These are phyloP conservation scores for Dolomedes plantarius DNA, from an alignment of 2,888 invertebrate genomes.

Conservation along the genomic window DNA sequence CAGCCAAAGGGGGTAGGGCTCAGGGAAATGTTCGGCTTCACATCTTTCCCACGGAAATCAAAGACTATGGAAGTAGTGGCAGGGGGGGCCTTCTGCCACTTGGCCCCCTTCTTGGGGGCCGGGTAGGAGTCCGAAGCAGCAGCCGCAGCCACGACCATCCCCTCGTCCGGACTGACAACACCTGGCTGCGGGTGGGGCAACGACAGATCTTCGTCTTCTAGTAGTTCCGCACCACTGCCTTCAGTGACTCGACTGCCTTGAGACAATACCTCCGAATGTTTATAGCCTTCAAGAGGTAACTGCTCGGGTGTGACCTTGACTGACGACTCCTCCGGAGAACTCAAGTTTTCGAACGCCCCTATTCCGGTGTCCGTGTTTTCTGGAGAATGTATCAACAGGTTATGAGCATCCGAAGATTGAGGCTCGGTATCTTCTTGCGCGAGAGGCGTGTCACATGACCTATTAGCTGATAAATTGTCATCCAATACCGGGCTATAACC, in stretches of 20 bases:
- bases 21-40: slow-evolving; percentile 72
- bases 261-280: slow-evolving; percentile 58
- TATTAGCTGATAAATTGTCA: slow-evolving; percentile 57
- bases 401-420: background rate
- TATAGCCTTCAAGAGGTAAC: slow-evolving; percentile 44
- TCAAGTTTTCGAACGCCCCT: background rate
- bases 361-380: background rate
- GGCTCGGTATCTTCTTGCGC: slow-evolving; percentile 8
- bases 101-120: slow-evolving; percentile 24
- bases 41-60: slow-evolving; percentile 73
- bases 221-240: slow-evolving; percentile 32
- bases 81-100: slow-evolving; percentile 56
- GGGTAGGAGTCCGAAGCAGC: background rate
- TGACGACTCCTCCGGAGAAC: background rate
- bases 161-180: slow-evolving; percentile 29
- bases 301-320: slow-evolving; percentile 61
- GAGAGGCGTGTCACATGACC: slow-evolving; percentile 43
- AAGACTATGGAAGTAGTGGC: slow-evolving; percentile 72
- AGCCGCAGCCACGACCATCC: slow-evolving; percentile 52
- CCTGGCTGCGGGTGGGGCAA: slow-evolving; percentile 20
- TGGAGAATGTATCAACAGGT: background rate
- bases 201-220: slow-evolving; percentile 18
- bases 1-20: slow-evolving; percentile 72
- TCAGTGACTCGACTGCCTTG: slow-evolving; percentile 51
- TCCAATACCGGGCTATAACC: slow-evolving; percentile 42